Conservation (phyloP, 2,888 invertebrate genomes). For the Meteorus cinctellus region DNA sequence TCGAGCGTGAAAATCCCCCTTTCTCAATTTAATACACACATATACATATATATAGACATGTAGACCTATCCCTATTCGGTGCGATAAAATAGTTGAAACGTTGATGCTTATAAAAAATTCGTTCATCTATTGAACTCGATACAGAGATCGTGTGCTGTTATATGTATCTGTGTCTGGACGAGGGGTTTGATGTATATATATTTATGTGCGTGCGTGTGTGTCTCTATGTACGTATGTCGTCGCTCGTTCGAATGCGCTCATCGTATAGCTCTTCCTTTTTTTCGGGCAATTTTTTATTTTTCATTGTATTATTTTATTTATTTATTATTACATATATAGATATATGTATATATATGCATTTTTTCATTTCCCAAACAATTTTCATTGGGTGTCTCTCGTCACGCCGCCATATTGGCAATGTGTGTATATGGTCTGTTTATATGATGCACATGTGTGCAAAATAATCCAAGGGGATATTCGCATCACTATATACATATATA, state of each 20-base stretch:
- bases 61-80: not conserved
- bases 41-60: conserved; percentile 3
- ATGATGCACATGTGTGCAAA: not conserved
- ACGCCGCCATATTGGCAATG: conserved; percentile 12
- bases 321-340: not conserved
- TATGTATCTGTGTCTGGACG: not conserved
- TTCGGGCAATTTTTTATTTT: conserved; percentile 7
- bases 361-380: conserved; percentile 24
- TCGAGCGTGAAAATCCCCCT: not conserved
- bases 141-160: not conserved
- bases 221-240: not conserved
- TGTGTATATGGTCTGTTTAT: conserved; percentile 12
- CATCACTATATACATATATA: conserved; percentile 32
- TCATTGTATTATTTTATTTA: conserved; percentile 14
- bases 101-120: conserved; percentile 27
- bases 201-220: not conserved
- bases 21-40: not conserved
- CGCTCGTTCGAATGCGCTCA: not conserved
- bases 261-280: conserved; percentile 10
- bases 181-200: not conserved
- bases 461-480: conserved; percentile 36
- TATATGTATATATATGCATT: not conserved
- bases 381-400: conserved; percentile 17
- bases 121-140: conserved; percentile 25
- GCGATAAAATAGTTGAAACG: conserved; percentile 7